Evolutionary conservation across 2,888 invertebrate genomes (phyloP).

Genomic region (Tenthredo scrophulariae): DNA sequence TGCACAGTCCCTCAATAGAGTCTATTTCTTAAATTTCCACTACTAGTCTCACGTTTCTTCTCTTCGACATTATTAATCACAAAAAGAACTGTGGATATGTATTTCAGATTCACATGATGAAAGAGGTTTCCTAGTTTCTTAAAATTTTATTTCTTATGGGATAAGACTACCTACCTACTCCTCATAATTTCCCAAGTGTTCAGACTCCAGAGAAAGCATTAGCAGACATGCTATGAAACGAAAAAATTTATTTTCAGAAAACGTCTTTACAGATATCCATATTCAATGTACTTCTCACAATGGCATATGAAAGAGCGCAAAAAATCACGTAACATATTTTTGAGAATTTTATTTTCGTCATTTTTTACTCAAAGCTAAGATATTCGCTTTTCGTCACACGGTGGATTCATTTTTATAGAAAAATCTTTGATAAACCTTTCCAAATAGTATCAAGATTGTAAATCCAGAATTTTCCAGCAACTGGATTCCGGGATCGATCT

Average conservation of each 20-base stretch:
- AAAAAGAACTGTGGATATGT: neutral
- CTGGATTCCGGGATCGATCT: too few species aligned
- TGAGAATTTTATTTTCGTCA: neutral
- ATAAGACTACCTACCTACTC: constrained; percentile 3
- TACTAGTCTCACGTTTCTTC: neutral
- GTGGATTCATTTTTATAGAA: neutral
- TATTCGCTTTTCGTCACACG: neutral
- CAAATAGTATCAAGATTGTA: neutral
- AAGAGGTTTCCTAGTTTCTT: neutral
- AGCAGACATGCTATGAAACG: neutral
- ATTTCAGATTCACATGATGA: neutral
- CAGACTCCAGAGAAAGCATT: neutral
- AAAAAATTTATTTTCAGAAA: neutral
- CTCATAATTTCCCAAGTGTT: constrained; percentile 9
- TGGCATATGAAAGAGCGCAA: neutral
- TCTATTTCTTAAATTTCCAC: neutral
- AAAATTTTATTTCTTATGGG: neutral
- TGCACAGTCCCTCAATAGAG: neutral
- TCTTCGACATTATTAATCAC: neutral
- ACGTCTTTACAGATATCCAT: neutral
- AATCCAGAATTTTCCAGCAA: too few species aligned
- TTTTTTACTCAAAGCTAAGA: too few species aligned
- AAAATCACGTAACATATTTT: neutral
- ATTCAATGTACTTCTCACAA: neutral
- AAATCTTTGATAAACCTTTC: neutral